phyloP scores from a whole-genome alignment of 2,113 vertebrate genomes.

The Laterallus jamaicensis region DNA sequence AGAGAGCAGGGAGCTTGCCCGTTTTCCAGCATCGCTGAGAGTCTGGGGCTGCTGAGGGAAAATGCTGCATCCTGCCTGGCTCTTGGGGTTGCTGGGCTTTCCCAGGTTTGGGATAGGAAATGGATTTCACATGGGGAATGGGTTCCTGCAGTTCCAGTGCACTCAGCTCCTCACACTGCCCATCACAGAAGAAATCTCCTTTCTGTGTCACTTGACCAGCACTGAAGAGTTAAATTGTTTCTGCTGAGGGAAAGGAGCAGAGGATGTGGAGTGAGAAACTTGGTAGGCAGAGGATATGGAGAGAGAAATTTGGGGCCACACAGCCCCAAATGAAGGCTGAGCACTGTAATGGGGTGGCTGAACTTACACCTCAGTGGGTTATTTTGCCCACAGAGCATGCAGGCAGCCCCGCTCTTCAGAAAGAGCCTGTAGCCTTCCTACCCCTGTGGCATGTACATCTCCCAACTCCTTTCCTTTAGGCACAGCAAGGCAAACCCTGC shows the following conservation, averaged over 20 bases:
- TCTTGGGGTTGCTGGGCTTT: rapidly evolving
- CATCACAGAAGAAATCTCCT: rapidly evolving
- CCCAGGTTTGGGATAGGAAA: neutral
- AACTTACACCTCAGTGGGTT: neutral
- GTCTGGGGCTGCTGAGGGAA: neutral
- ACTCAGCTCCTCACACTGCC: rapidly evolving
- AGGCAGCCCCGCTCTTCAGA: rapidly evolving
- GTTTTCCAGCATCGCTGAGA: neutral
- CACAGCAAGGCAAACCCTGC: neutral
- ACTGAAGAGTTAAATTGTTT: rapidly evolving
- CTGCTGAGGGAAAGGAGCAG: neutral
- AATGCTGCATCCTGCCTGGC: neutral
- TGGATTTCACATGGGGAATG: rapidly evolving
- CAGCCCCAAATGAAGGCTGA: neutral
- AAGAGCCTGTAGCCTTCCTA: neutral
- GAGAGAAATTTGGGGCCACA: neutral
- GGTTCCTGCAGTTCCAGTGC: rapidly evolving
- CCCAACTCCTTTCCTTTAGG: neutral
- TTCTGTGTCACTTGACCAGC: neutral
- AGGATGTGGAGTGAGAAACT: neutral
- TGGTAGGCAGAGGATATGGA: rapidly evolving
- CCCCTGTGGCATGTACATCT: rapidly evolving
- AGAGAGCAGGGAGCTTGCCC: rapidly evolving
- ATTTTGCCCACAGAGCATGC: rapidly evolving
- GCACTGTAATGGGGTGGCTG: neutral